A percentile compares a stretch with the other conserved stretches of the same genome.
Evolutionary conservation across 1,140 invertebrate genomes (phyloP).

Genomic region (Nephila pilipes): DNA sequence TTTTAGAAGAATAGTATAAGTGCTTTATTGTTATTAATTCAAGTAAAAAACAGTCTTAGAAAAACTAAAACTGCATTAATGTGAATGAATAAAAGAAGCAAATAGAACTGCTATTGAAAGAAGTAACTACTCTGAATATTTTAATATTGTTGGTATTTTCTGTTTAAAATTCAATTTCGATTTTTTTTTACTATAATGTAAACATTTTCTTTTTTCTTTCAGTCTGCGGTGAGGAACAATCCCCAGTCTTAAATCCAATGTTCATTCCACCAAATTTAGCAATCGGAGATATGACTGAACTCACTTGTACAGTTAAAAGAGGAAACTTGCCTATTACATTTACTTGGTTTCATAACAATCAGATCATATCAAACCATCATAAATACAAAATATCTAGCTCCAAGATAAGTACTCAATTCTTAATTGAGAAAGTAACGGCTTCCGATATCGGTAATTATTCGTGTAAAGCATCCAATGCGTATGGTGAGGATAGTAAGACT

Average conservation of each 20-base stretch:
- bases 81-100: too few relatives aligned
- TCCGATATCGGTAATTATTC: conserved; percentile 66
- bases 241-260: conserved; percentile 66
- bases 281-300: conserved; percentile 59
- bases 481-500: conserved; percentile 52
- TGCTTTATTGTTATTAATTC: too few relatives aligned
- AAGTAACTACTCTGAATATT: too few relatives aligned
- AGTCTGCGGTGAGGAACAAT: conserved; percentile 2
- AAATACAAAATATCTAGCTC: conserved; percentile 51
- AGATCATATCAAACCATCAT: neutral
- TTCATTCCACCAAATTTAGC: conserved; percentile 54
- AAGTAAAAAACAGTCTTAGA: too few relatives aligned
- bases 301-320: conserved; percentile 70
- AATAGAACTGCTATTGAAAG: too few relatives aligned
- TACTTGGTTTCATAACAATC: conserved; percentile 59
- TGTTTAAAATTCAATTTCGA: too few relatives aligned
- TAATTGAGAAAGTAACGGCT: conserved; percentile 35
- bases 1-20: too few relatives aligned
- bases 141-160: too few relatives aligned
- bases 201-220: neutral
- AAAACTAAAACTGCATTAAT: too few relatives aligned
- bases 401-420: conserved; percentile 48
- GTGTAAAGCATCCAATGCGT: conserved; percentile 42
- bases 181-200: too few relatives aligned
- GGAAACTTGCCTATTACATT: conserved; percentile 74